Evolutionary conservation across 1,140 invertebrate genomes (phyloP), one percentile per base, ranked within the genome.

Genomic region (Pissodes strobi): DNA sequence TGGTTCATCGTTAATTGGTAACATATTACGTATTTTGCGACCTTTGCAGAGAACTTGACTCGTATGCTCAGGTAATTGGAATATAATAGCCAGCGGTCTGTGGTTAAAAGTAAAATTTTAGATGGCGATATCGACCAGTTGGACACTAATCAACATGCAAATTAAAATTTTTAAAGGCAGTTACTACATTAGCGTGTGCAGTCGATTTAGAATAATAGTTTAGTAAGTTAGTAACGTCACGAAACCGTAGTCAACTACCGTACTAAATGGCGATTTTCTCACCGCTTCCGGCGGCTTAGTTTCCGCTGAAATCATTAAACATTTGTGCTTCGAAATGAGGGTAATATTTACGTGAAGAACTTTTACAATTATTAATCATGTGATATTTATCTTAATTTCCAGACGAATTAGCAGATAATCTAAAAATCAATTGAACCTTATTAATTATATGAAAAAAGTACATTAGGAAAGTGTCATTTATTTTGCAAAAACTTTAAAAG

Each of bases 261-360:
- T 78, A 77, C 75, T 77, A 78, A 78, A 78, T 78, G 76, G 74
- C 76, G 74, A 77, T 78, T 78, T 77, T 78, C 76, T 78, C 76
- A 74, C 75, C 75, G 71, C 76, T 78, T 78, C 76, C 76, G 74
- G 74, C 69, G 63, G 49, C 23, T 37, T 64, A 34, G 70, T 57
- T 78, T 78, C 74, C 75, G 75, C 71, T 68, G 67, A 75, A 71
- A 76, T 76, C 75, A 76, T 73, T 74, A 74, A 73, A 9, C 48
- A 51, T 51, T 51, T 30, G 22, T 12, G 39, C 8, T 43, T 13
- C 15, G 17, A 48, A 48, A 48, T 48, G 8, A 48, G 45, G 21
- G 45, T n/a, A n/a, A n/a, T n/a, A n/a, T n/a, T n/a, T n/a, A n/a
- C n/a, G n/a, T n/a, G n/a, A n/a, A n/a, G n/a, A n/a, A n/a, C n/a